Evolutionary conservation across 2,888 invertebrate species (phyloP).

Genomic region (Meiosimyza platycephala): DNA sequence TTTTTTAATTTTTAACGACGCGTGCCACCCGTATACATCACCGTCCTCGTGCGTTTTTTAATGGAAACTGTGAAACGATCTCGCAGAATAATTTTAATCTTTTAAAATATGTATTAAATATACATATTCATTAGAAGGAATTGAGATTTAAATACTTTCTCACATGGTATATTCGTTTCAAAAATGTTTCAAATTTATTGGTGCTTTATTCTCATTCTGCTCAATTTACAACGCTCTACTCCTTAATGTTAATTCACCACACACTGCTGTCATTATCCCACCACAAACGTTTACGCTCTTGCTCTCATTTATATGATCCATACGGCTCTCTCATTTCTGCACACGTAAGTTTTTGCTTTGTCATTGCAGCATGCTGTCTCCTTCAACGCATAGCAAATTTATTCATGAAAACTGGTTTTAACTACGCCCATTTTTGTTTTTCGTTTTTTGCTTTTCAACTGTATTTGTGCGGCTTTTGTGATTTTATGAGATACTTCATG

Average conservation of each 20-base stretch:
- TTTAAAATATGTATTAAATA: too few relatives aligned
- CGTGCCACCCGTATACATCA: constrained; percentile 4
- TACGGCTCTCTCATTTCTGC: not conserved
- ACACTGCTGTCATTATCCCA: not conserved
- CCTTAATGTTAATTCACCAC: constrained; percentile 5
- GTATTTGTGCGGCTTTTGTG: constrained; percentile 6
- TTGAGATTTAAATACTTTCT: too few relatives aligned
- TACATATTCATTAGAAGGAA: too few relatives aligned
- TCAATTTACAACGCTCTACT: not conserved
- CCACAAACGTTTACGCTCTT: not conserved
- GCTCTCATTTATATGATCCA: not conserved
- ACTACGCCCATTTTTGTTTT: constrained; percentile 24
- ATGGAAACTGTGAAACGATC: constrained; percentile 25
- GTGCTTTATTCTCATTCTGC: constrained; percentile 6
- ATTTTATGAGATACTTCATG: not conserved
- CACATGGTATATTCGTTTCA: too few relatives aligned
- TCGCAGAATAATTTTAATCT: not conserved
- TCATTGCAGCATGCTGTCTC: not conserved
- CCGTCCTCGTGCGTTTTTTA: constrained; percentile 32
- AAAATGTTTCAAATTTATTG: constrained; percentile 18
- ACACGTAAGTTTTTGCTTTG: not conserved
- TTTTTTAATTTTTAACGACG: not conserved
- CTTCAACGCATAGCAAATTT: not conserved
- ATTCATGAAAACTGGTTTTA: constrained; percentile 21
- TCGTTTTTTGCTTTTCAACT: constrained; percentile 8